Base-by-base conservation (phyloP, 1,140 invertebrate species). In the Apocrypta bakeri region DNA sequence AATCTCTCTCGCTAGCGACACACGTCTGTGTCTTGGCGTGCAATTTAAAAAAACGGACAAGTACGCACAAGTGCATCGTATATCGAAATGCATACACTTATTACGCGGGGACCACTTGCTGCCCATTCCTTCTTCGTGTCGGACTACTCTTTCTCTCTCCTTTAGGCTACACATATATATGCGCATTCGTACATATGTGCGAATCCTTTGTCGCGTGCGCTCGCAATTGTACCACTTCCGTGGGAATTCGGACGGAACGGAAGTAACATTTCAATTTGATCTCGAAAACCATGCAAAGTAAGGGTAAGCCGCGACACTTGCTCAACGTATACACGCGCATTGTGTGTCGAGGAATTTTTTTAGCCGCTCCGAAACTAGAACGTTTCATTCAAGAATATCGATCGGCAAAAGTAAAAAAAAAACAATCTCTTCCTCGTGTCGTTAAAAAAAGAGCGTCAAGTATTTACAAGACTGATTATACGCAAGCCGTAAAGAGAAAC, bases 201-300 rank as follows among this genome's bases (percentile, higher is more conserved):
- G 74, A 88, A 87, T 86, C 85, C 81, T 88, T 88, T 88, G 87
- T 88, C 84, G 81, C 82, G 27, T 25, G 72, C 17, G 17, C 7
- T 61, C 71, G n/a, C 72, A 73, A 77, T 82, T 76, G 63, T 75
- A 17, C 73, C 64, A 82, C 73, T 82, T 82, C 80, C 80, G 80
- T 82, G 80, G 80, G 80, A 82, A 82, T 82, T 12, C 21, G 1
- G 1, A 21, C 14, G 37, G 72, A 64, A 64, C 73, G 73, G 79
- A 75, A 81, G 79, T 33, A 21, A 63, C n/a, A 61, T 48, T 82
- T 77, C n/a, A 69, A 66, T 76, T 82, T n/a, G 74, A 82, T 76
- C 56, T 77, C 61, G 21, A 72, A 72, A 72, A 21, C 27, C 48
- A 21, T 4, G 48, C 25, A 21, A 33, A 37, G 48, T 21, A 56